Evolutionary conservation across 2,797 vertebrate genomes (phyloP).

Genomic region (Xyrichtys novacula): DNA sequence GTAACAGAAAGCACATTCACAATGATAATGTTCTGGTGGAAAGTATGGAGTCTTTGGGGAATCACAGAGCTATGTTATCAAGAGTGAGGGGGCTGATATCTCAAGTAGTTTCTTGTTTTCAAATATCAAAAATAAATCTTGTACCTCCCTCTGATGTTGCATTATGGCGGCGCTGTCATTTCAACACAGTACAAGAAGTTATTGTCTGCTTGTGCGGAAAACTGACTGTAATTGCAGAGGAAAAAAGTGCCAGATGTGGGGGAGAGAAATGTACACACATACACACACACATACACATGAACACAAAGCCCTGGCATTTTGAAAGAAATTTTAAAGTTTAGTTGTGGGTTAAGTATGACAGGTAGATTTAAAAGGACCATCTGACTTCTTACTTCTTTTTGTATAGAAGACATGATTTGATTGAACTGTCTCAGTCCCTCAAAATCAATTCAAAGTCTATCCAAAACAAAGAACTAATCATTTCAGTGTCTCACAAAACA

Average conservation of each 20-base stretch:
- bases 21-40: slow-evolving; percentile 19
- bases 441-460: slow-evolving; percentile 24
- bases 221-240: slow-evolving; percentile 66
- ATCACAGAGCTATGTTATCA: slow-evolving; percentile 27
- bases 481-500: slow-evolving; percentile 23
- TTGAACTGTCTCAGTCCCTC: slow-evolving; percentile 12
- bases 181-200: slow-evolving; percentile 59
- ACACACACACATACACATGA: no score
- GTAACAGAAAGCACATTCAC: slow-evolving; percentile 27
- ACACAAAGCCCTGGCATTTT: slow-evolving; percentile 71
- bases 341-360: slow-evolving; percentile 65
- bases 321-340: slow-evolving; percentile 63
- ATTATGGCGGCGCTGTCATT: slow-evolving; percentile 47
- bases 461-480: slow-evolving; percentile 1
- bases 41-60: slow-evolving; percentile 29
- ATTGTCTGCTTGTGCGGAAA: slow-evolving; percentile 65
- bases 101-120: slow-evolving; percentile 39
- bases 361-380: slow-evolving; percentile 54
- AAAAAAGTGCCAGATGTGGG: slow-evolving; percentile 39
- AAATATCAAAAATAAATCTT: slow-evolving; percentile 34
- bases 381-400: slow-evolving; percentile 36
- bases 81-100: slow-evolving; percentile 20
- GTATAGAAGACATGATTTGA: slow-evolving; percentile 42
- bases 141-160: slow-evolving; percentile 33
- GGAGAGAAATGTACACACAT: slow-evolving; percentile 48